phyloP scores from a whole-genome alignment of 2,113 vertebrate species.

The Barbus barbus region DNA sequence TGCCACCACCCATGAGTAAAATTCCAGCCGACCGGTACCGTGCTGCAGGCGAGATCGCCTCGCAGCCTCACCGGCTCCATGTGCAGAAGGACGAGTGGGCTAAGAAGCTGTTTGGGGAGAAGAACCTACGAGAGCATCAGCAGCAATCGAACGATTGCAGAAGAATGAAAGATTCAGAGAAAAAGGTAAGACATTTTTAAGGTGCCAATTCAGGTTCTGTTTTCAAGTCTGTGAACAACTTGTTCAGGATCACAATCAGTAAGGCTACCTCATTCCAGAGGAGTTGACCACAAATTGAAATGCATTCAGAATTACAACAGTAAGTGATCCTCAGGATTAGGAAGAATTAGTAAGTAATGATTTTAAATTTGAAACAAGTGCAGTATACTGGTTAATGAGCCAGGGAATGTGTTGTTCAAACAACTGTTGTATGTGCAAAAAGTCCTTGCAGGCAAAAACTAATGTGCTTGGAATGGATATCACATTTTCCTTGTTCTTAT shows the following conservation, averaged over 20 bases:
- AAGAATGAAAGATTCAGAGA: conserved; percentile 82
- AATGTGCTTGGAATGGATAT: not conserved
- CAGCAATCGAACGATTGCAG: conserved; percentile 71
- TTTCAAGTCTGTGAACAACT: no score
- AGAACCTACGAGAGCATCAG: conserved; percentile 71
- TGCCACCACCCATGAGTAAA: conserved; percentile 97
- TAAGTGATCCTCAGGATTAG: not conserved
- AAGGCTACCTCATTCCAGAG: not conserved
- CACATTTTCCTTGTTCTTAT: not conserved
- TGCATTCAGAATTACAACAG: not conserved
- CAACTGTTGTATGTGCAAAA: not conserved
- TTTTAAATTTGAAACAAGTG: not conserved
- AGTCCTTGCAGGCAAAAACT: not conserved
- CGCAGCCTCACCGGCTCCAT: conserved; percentile 72
- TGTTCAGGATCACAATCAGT: no score
- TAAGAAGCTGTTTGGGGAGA: conserved; percentile 87
- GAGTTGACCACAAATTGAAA: not conserved
- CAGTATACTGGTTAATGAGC: not conserved
- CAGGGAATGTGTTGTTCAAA: not conserved
- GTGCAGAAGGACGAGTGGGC: conserved; percentile 88
- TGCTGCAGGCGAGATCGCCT: conserved; percentile 78
- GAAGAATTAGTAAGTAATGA: not conserved
- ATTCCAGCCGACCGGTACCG: conserved; percentile 96
- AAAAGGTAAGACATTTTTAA: conserved; percentile 81
- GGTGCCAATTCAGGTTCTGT: not conserved